These are phyloP conservation scores for Mylabris phalerata DNA, from an alignment of 1,140 invertebrate species.

Conservation along the genomic window DNA sequence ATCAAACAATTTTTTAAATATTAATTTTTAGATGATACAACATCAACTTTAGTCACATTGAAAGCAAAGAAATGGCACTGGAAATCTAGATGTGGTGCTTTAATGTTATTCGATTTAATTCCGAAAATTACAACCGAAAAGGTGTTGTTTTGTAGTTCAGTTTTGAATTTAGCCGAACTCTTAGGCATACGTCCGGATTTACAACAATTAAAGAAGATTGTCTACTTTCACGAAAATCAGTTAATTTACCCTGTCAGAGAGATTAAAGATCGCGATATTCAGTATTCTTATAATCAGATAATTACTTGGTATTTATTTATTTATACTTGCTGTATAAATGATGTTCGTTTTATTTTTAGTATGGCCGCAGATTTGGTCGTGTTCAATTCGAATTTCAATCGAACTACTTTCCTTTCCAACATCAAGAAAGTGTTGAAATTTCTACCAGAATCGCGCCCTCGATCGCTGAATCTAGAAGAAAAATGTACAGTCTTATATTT, in stretches of 20 bases:
- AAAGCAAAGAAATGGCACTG: constrained; percentile 75
- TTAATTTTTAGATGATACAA: constrained; percentile 13
- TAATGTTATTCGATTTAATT: constrained; percentile 57
- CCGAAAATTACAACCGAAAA: constrained; percentile 48
- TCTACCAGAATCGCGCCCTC: constrained; percentile 58
- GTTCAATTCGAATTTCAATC: constrained; percentile 70
- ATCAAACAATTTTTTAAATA: not conserved
- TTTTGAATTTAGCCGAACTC: constrained; percentile 65
- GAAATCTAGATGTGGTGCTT: constrained; percentile 60
- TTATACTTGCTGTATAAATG: not conserved
- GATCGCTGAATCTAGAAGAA: constrained; percentile 49
- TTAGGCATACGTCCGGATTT: constrained; percentile 61
- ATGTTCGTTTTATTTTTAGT: constrained; percentile 42
- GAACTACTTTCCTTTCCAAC: constrained; percentile 56
- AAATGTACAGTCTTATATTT: constrained; percentile 64
- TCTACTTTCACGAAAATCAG: constrained; percentile 80
- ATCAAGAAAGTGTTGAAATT: constrained; percentile 59
- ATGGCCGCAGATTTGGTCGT: constrained; percentile 62
- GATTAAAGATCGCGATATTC: constrained; percentile 63
- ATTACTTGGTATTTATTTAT: constrained; percentile 52
- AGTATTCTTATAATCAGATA: constrained; percentile 74
- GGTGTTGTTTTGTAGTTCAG: constrained; percentile 63
- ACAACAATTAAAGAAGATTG: constrained; percentile 51
- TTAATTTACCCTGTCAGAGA: constrained; percentile 63
- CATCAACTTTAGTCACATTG: constrained; percentile 50